These are phyloP conservation scores for Proterorhinus semilunaris DNA, from an alignment of 2,113 vertebrate species.

Conservation along the genomic window DNA sequence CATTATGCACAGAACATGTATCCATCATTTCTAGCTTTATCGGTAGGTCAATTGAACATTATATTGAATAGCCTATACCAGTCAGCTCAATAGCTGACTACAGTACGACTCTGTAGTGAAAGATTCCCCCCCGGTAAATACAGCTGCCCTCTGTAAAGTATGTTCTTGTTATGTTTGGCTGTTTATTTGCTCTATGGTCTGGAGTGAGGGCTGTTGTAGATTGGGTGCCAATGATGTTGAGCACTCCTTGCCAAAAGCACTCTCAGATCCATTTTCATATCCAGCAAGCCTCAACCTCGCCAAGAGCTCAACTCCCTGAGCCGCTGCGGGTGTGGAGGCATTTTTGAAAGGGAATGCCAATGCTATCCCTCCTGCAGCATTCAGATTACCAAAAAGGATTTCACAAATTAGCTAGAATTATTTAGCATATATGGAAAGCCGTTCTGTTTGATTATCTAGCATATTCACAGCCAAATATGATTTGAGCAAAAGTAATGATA, in stretches of 20 bases:
- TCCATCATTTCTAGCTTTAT: background rate
- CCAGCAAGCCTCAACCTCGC: slow-evolving; percentile 35
- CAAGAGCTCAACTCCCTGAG: slow-evolving; percentile 53
- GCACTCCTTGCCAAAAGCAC: slow-evolving; percentile 54
- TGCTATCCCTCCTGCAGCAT: slow-evolving; percentile 36
- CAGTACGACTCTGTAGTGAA: background rate
- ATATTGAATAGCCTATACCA: background rate
- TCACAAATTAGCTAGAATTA: slow-evolving; percentile 18
- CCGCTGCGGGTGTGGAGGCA: slow-evolving; percentile 44
- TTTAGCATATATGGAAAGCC: slow-evolving; percentile 16
- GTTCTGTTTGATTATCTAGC: background rate
- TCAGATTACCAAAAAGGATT: slow-evolving; percentile 46
- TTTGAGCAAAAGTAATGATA: slow-evolving; percentile 11
- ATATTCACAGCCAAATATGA: slow-evolving; percentile 18
- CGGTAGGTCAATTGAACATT: background rate
- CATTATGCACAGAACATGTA: background rate
- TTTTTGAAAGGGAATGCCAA: slow-evolving; percentile 38
- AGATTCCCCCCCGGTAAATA: background rate
- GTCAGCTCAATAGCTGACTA: background rate
- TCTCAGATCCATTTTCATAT: slow-evolving; percentile 62
- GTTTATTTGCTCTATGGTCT: slow-evolving; percentile 50
- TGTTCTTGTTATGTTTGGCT: background rate
- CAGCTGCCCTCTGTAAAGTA: background rate
- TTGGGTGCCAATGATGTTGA: slow-evolving; percentile 46
- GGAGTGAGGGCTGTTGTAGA: slow-evolving; percentile 47